Conservation (phyloP, 2,797 vertebrate species). For the Xerus rutilus region DNA sequence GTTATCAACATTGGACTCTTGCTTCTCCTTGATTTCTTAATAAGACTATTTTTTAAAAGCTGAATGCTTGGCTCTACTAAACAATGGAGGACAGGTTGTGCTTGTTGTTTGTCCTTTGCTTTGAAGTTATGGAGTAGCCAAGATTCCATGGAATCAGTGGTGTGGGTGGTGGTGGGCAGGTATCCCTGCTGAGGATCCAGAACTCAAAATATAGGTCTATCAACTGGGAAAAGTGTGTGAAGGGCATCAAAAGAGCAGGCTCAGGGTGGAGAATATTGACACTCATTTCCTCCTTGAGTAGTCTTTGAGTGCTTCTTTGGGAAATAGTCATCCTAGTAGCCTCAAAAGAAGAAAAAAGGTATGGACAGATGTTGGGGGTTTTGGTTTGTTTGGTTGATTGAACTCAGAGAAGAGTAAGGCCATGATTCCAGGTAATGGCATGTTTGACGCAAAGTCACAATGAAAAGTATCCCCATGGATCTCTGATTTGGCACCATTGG, state of each 20-base stretch:
- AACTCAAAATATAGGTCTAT: neutral
- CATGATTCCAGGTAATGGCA: neutral
- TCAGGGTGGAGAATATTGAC: neutral
- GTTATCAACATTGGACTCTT: neutral
- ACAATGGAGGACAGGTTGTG: neutral
- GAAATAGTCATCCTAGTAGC: neutral
- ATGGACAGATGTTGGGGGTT: neutral
- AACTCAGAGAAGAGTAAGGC: neutral
- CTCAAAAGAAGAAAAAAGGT: neutral
- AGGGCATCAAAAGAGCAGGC: neutral
- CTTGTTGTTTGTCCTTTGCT: neutral
- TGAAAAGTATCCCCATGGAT: neutral
- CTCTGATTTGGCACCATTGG: neutral
- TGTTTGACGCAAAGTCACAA: neutral
- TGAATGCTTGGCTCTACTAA: neutral
- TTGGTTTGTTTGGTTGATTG: neutral
- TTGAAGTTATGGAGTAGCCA: neutral
- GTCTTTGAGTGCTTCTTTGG: neutral
- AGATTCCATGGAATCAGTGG: neutral
- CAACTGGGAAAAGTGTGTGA: neutral
- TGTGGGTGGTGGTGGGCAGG: accelerated
- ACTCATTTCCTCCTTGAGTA: neutral
- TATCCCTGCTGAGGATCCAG: neutral
- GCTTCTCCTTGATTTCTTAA: neutral
- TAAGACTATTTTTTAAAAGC: neutral